Conservation (phyloP, 2,797 vertebrate genomes). For the Pogoniulus pusillus region DNA sequence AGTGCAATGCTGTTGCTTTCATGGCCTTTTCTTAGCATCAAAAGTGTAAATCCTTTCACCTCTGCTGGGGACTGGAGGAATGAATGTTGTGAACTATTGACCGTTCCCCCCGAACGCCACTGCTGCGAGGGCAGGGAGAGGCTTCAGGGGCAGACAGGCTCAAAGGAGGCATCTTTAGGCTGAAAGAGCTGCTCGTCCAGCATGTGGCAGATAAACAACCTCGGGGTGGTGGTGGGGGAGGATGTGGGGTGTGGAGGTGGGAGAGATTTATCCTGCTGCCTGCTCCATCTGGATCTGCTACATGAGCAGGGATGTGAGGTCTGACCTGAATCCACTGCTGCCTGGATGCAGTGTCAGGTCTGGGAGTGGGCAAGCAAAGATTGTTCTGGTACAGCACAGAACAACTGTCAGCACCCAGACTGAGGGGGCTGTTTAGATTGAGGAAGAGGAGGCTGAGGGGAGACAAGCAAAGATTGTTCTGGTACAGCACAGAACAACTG, state of each 20-base stretch:
- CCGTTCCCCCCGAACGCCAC: neutral
- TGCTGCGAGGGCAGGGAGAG: neutral
- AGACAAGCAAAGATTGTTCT: neutral
- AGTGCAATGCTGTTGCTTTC: constrained; percentile 50
- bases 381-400: neutral
- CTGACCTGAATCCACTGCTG: neutral
- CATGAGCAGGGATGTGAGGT: neutral
- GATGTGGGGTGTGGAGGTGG: no score
- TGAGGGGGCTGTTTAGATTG: no score
- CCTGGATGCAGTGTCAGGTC: neutral
- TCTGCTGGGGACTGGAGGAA: neutral
- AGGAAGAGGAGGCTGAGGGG: no score
- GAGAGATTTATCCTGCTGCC: neutral
- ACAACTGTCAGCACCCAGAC: neutral
- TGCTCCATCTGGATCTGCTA: neutral
- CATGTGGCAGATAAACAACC: neutral
- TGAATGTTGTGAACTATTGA: neutral
- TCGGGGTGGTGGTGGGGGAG: neutral
- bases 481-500: neutral
- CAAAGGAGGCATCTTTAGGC: neutral
- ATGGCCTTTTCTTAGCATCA: neutral
- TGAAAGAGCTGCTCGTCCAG: neutral
- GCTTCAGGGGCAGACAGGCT: neutral
- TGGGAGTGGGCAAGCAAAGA: neutral
- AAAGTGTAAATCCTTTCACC: neutral